Evolutionary conservation across 2,113 vertebrate genomes (phyloP).

Genomic region (Prionailurus viverrinus): DNA sequence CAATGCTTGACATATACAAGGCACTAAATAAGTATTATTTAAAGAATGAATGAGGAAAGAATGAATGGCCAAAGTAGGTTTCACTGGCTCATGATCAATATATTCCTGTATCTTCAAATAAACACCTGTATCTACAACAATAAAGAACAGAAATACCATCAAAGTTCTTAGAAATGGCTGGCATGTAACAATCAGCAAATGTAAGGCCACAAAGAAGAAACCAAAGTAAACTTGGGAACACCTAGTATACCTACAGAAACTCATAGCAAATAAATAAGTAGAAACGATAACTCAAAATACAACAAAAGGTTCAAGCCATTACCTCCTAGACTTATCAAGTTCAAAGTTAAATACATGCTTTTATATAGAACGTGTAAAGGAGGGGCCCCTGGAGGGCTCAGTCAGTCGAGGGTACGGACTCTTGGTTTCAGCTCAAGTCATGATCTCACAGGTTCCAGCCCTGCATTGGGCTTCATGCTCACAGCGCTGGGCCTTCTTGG

Average conservation of each 20-base stretch:
- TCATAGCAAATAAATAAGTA: not conserved
- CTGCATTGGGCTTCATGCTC: too few relatives aligned
- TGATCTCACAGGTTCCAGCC: too few relatives aligned
- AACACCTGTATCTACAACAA: not conserved
- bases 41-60: not conserved
- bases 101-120: not conserved
- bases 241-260: not conserved
- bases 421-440: too few relatives aligned
- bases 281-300: not conserved
- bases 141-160: not conserved
- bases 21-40: not conserved
- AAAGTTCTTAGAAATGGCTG: not conserved
- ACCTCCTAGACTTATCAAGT: not conserved
- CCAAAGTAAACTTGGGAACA: conserved; percentile 18
- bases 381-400: not conserved
- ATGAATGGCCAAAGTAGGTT: not conserved
- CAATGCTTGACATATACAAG: not conserved
- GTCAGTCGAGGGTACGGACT: too few relatives aligned
- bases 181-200: conserved; percentile 39
- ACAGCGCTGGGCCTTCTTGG: too few relatives aligned
- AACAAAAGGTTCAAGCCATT: not conserved
- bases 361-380: not conserved
- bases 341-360: conserved; percentile 1
- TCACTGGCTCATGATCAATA: not conserved
- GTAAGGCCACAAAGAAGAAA: not conserved